A percentile compares a stretch with the other conserved stretches of the same genome.
These are phyloP conservation scores for Nothocercus julius DNA, from an alignment of 2,113 vertebrate species.

Conservation along the genomic window DNA sequence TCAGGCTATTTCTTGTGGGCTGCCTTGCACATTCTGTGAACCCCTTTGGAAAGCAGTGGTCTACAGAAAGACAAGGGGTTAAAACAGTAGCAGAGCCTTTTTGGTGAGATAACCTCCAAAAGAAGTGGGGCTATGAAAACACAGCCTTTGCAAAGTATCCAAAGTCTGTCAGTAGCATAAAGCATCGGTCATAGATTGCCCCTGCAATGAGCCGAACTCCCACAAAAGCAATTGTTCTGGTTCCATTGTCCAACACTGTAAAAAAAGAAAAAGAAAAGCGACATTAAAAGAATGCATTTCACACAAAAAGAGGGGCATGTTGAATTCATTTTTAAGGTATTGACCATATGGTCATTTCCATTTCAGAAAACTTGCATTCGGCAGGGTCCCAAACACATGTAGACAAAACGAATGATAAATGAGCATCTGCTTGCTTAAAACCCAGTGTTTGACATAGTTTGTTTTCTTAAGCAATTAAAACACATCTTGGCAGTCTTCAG, in stretches of 20 bases:
- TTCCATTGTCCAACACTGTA: background rate
- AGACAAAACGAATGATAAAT: slow-evolving; percentile 65
- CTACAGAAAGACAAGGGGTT: background rate
- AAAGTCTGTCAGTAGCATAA: background rate
- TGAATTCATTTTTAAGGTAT: slow-evolving; percentile 63
- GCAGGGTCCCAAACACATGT: slow-evolving; percentile 20
- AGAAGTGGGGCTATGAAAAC: background rate
- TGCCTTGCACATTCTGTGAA: accelerated
- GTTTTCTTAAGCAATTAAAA: slow-evolving; percentile 71
- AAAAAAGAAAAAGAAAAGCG: slow-evolving; percentile 22
- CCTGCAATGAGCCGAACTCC: background rate
- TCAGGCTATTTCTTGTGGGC: background rate
- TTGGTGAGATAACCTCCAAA: background rate
- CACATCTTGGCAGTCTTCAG: slow-evolving; percentile 65
- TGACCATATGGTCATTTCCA: slow-evolving; percentile 58
- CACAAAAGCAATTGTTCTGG: background rate
- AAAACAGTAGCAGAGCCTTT: slow-evolving; percentile 2
- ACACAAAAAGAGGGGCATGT: background rate
- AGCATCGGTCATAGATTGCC: background rate
- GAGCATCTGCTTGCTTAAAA: slow-evolving; percentile 70
- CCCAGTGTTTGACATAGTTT: slow-evolving; percentile 64
- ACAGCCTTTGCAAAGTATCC: background rate
- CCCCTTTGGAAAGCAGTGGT: background rate
- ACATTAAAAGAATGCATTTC: background rate
- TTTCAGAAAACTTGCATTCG: slow-evolving; percentile 57